Conservation (phyloP, 2,888 invertebrate genomes). For the Tridacna crocea region DNA sequence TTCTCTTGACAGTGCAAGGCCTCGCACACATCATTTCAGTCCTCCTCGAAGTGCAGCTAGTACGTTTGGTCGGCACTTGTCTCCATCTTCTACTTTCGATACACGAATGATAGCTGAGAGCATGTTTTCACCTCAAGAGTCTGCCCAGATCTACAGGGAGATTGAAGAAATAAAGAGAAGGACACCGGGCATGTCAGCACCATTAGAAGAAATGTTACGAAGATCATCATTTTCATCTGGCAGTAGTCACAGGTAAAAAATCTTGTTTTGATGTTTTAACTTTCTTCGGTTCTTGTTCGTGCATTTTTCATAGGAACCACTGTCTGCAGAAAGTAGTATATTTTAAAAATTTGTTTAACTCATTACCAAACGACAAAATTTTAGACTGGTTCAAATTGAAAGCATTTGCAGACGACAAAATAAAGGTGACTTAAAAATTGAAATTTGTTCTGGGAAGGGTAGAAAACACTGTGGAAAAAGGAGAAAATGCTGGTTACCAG, state of each 20-base stretch:
- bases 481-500: too few relatives aligned
- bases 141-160: slow-evolving; percentile 69
- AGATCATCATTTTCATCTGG: slow-evolving; percentile 50
- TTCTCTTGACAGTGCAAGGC: slow-evolving; percentile 18
- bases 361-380: too few relatives aligned
- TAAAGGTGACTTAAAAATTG: too few relatives aligned
- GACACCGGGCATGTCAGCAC: slow-evolving; percentile 53
- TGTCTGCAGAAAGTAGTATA: too few relatives aligned
- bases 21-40: slow-evolving; percentile 14
- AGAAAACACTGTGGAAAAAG: too few relatives aligned
- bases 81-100: slow-evolving; percentile 40
- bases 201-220: slow-evolving; percentile 67
- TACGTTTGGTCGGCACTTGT: not conserved
- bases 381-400: too few relatives aligned
- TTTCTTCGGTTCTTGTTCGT: too few relatives aligned
- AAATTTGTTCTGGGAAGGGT: too few relatives aligned
- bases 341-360: too few relatives aligned
- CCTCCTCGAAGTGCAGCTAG: slow-evolving; percentile 7
- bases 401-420: too few relatives aligned
- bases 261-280: not conserved
- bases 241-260: slow-evolving; percentile 47
- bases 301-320: too few relatives aligned
- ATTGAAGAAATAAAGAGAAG: slow-evolving; percentile 66
- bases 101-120: slow-evolving; percentile 40
- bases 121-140: slow-evolving; percentile 59